These are phyloP conservation scores for Lucilia sericata DNA, from an alignment of 1,140 invertebrate genomes.

Conservation along the genomic window DNA sequence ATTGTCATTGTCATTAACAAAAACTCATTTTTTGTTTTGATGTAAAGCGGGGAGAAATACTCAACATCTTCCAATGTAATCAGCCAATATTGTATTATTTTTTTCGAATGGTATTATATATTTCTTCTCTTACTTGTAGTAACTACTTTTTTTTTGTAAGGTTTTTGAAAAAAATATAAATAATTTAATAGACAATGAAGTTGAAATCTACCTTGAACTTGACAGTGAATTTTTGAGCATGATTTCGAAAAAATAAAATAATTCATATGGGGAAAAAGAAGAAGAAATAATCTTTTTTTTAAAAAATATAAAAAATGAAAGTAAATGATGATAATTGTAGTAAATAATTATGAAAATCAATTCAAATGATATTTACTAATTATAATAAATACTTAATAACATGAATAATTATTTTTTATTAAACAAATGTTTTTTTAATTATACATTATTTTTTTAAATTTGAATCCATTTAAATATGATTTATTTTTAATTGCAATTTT, in stretches of 20 bases:
- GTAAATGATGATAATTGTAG: no score
- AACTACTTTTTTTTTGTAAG: neutral
- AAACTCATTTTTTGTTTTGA: no score
- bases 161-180: neutral
- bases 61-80: no score
- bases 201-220: constrained; percentile 16
- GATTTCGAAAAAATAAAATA: neutral
- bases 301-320: no score
- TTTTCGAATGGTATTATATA: neutral
- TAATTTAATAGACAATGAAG: neutral
- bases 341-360: no score
- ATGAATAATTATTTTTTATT: no score
- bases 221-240: constrained; percentile 11
- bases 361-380: no score
- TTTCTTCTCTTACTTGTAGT: neutral
- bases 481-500: neutral
- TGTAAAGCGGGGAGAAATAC: no score
- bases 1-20: neutral
- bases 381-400: no score
- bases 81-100: neutral
- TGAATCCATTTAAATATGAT: neutral
- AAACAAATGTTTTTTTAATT: neutral
- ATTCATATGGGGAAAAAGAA: no score
- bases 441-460: neutral
- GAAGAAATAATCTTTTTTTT: no score